Percentiles rank a stretch among this genome's conserved stretches.
Evolutionary conservation across 2,113 vertebrate genomes (phyloP).

Genomic region (Phalacrocorax aristotelis): DNA sequence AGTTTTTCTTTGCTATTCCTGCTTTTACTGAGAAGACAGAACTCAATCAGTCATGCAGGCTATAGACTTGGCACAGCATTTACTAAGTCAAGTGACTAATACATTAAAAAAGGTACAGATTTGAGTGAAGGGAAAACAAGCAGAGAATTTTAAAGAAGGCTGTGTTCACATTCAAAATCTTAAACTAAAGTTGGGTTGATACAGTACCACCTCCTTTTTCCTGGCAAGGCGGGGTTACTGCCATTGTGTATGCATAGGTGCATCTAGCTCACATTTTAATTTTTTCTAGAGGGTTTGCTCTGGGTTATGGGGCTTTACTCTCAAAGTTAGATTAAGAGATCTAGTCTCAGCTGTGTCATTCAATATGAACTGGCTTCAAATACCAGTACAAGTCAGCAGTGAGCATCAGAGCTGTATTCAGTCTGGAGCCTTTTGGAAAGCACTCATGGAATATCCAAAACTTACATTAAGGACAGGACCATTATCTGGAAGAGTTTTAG

Average conservation of each 20-base stretch:
- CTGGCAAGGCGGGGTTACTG: not conserved
- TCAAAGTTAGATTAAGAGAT: not conserved
- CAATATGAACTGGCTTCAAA: not conserved
- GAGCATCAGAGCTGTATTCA: not conserved
- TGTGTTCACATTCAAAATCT: not conserved
- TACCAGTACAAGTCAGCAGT: not conserved
- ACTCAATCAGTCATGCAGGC: not conserved
- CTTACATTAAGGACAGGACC: not conserved
- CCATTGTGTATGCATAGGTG: not conserved
- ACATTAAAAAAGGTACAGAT: not conserved
- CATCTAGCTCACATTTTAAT: not conserved
- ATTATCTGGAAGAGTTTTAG: not conserved
- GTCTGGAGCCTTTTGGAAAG: not conserved
- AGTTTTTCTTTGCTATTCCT: not conserved
- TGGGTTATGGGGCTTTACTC: not conserved
- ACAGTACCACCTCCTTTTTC: not conserved
- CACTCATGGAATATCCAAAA: not conserved
- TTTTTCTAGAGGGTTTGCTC: not conserved
- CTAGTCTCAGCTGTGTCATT: not conserved
- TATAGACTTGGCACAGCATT: not conserved
- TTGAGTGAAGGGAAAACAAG: not conserved
- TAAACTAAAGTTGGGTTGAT: not conserved
- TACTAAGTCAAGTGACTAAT: not conserved
- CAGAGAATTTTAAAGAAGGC: not conserved
- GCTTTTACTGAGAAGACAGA: not conserved